These are phyloP conservation scores for Myioborus miniatus DNA, from an alignment of 2,797 vertebrate genomes.

Conservation along the genomic window DNA sequence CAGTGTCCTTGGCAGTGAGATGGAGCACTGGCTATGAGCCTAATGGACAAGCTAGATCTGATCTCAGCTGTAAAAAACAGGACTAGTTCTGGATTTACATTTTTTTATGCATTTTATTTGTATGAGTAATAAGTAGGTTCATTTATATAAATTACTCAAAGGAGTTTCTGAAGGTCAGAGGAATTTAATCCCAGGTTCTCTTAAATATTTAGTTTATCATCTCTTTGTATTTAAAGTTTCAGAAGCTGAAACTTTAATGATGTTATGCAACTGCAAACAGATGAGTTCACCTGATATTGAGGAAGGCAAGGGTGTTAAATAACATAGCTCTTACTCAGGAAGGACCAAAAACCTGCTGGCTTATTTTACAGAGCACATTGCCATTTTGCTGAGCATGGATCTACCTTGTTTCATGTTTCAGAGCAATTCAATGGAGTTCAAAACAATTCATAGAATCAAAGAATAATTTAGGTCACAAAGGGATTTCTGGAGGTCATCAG, in stretches of 20 bases:
- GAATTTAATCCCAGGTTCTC: slow-evolving; percentile 45
- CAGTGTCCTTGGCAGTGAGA: neutral
- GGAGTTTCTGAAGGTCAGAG: slow-evolving; percentile 26
- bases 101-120: neutral
- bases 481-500: neutral
- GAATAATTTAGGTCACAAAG: neutral
- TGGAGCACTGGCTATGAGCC: neutral
- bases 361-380: neutral
- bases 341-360: neutral
- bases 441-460: neutral
- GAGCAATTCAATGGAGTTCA: neutral
- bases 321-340: neutral
- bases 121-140: slow-evolving; percentile 8
- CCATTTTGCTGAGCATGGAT: neutral
- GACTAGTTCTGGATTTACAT: neutral
- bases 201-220: slow-evolving; percentile 66
- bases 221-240: slow-evolving; percentile 67
- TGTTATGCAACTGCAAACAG: slow-evolving; percentile 30
- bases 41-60: neutral
- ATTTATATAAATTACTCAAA: slow-evolving; percentile 47
- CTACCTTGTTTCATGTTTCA: neutral
- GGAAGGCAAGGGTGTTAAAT: neutral
- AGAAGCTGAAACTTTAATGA: slow-evolving; percentile 66
- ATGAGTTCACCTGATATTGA: slow-evolving; percentile 31
- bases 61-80: neutral